Percentiles rank a stretch among this genome's conserved stretches.
phyloP scores from a whole-genome alignment of 2,797 vertebrate species.

The Lutjanus argentimaculatus region DNA sequence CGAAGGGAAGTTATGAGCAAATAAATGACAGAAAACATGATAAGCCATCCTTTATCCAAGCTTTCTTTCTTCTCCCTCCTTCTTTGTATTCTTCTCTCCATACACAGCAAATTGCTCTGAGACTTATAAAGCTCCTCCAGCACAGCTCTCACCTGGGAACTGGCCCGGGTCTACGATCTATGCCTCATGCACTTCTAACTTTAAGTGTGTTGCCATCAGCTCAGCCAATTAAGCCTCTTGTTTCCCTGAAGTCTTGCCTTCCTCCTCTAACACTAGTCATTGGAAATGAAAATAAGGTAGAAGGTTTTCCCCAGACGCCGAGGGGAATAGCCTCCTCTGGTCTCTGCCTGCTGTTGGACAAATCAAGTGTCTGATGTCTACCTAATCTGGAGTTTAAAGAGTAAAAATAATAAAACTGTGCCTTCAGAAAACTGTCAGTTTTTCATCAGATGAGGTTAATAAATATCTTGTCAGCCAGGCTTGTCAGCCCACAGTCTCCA shows the following conservation, averaged over 20 bases:
- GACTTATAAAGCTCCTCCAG: constrained; percentile 82
- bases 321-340: constrained; percentile 45
- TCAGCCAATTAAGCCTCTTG: constrained; percentile 84
- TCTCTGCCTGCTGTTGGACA: constrained; percentile 41
- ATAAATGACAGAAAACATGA: constrained; percentile 74
- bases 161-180: constrained; percentile 79
- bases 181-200: constrained; percentile 82
- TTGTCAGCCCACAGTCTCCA: constrained; percentile 23
- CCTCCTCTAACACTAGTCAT: constrained; percentile 66
- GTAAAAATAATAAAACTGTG: constrained; percentile 35
- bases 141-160: constrained; percentile 84
- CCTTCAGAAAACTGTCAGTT: constrained; percentile 28
- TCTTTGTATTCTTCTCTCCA: constrained; percentile 73
- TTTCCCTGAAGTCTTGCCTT: constrained; percentile 70
- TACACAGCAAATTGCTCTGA: constrained; percentile 87
- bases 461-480: constrained; percentile 34
- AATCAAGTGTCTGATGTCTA: constrained; percentile 53
- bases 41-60: constrained; percentile 70
- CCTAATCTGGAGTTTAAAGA: constrained; percentile 56
- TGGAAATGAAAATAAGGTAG: constrained; percentile 79
- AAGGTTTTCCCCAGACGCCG: constrained; percentile 54
- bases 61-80: constrained; percentile 34
- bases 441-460: constrained; percentile 55
- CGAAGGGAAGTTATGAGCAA: constrained; percentile 58
- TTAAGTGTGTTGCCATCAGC: constrained; percentile 83